These are phyloP conservation scores for Oscheius sp. DNA, from an alignment of 2,888 invertebrate genomes.

Conservation along the genomic window DNA sequence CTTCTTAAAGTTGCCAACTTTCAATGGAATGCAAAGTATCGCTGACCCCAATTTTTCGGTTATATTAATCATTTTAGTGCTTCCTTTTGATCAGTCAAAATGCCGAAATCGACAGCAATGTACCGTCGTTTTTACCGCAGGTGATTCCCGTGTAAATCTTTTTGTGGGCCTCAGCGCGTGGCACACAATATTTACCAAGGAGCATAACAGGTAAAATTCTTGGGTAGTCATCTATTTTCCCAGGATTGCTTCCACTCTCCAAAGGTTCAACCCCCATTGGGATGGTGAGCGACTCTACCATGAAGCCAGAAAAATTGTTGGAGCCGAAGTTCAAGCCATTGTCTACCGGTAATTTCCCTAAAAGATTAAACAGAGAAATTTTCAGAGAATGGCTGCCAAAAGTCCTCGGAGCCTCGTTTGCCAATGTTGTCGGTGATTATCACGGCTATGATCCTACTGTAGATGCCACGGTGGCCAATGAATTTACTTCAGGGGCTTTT, in stretches of 20 bases:
- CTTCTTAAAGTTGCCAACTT: conserved; percentile 65
- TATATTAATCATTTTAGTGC: conserved; percentile 42
- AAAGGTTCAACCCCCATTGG: conserved; percentile 90
- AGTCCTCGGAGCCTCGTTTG: conserved; percentile 83
- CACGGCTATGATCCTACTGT: conserved; percentile 85
- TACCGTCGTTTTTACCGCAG: conserved; percentile 72
- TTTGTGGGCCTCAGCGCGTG: conserved; percentile 77
- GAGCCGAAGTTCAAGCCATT: conserved; percentile 80
- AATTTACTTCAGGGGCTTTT: conserved; percentile 94
- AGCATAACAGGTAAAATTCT: conserved; percentile 82
- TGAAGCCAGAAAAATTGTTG: conserved; percentile 85
- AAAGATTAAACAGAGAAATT: conserved; percentile 75
- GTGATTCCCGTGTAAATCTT: conserved; percentile 72
- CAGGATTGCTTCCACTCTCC: conserved; percentile 84
- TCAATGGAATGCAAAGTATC: conserved; percentile 62
- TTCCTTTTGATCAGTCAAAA: conserved; percentile 69
- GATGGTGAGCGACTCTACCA: conserved; percentile 88
- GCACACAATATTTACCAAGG: conserved; percentile 83
- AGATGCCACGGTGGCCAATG: conserved; percentile 90
- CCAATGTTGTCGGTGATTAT: conserved; percentile 83
- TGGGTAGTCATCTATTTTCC: background rate
- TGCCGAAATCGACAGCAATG: conserved; percentile 64
- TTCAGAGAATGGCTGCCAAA: conserved; percentile 91
- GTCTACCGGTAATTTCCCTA: conserved; percentile 55
- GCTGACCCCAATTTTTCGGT: background rate